Evolutionary conservation across 2,797 vertebrate genomes (phyloP).

Genomic region (Myotis vivesi): DNA sequence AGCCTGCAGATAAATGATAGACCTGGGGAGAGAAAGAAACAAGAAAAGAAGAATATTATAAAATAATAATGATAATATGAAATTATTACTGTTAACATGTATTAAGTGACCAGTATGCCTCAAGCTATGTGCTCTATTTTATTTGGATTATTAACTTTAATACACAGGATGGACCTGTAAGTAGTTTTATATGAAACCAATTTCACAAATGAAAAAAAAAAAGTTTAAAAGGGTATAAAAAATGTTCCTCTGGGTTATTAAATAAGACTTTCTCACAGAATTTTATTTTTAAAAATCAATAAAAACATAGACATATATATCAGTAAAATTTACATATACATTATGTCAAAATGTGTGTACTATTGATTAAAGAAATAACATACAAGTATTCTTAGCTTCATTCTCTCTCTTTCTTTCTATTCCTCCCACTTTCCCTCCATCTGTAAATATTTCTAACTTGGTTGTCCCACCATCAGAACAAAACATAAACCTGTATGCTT

Average conservation of each 20-base stretch:
- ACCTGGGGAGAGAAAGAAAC: neutral
- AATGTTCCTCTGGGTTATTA: neutral
- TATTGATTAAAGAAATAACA: neutral
- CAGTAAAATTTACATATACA: neutral
- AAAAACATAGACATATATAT: neutral
- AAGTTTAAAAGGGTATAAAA: neutral
- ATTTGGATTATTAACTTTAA: slow-evolving; percentile 28
- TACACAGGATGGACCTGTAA: neutral
- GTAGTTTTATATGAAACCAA: neutral
- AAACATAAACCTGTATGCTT: neutral
- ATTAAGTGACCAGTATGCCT: neutral
- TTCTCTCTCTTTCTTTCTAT: neutral
- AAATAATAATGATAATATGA: neutral
- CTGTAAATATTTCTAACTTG: neutral
- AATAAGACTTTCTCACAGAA: neutral
- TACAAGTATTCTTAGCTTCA: neutral
- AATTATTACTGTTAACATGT: neutral
- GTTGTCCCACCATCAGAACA: neutral
- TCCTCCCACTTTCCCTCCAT: neutral
- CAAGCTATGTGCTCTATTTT: neutral
- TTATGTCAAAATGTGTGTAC: neutral
- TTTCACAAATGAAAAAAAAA: neutral
- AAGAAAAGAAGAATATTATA: neutral
- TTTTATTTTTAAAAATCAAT: neutral
- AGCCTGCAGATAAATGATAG: neutral